Evolutionary conservation across 1,140 invertebrate genomes (phyloP).

Genomic region (Brachionus koreanus): DNA sequence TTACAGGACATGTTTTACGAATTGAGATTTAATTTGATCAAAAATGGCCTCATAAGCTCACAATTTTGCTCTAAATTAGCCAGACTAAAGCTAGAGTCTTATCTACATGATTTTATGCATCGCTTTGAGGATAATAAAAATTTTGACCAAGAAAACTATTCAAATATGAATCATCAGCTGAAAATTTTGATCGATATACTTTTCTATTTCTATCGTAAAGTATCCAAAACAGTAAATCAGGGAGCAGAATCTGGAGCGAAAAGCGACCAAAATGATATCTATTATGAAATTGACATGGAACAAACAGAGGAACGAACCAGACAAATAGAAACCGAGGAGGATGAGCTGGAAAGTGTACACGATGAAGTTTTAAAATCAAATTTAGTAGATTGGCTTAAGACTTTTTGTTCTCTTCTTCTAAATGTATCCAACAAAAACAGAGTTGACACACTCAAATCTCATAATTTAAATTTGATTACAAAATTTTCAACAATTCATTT

Average conservation of each 20-base stretch:
- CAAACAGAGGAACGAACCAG: neutral
- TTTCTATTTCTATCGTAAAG: slow-evolving; percentile 40
- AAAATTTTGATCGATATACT: slow-evolving; percentile 42
- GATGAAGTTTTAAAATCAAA: slow-evolving; percentile 6
- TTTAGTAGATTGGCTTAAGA: slow-evolving; percentile 6
- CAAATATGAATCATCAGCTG: slow-evolving; percentile 1
- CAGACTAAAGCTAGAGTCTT: slow-evolving; percentile 28
- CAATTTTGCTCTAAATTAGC: slow-evolving; percentile 43
- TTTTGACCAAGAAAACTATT: neutral
- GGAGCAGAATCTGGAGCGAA: neutral
- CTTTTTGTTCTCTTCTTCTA: neutral
- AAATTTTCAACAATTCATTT: slow-evolving; percentile 29
- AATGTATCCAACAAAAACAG: neutral
- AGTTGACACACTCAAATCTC: neutral
- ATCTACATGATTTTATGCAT: slow-evolving; percentile 32
- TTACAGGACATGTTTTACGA: slow-evolving; percentile 35
- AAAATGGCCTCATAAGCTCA: slow-evolving; percentile 41
- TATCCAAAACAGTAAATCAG: neutral
- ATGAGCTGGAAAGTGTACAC: neutral
- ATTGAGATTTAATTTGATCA: slow-evolving; percentile 39
- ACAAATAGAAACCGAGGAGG: neutral
- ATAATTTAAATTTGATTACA: neutral
- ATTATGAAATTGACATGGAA: slow-evolving; percentile 28
- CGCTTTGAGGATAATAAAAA: slow-evolving; percentile 4
- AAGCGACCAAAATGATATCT: neutral